These are phyloP conservation scores for Eupeodes luniger DNA, from an alignment of 2,888 invertebrate species.

Conservation along the genomic window DNA sequence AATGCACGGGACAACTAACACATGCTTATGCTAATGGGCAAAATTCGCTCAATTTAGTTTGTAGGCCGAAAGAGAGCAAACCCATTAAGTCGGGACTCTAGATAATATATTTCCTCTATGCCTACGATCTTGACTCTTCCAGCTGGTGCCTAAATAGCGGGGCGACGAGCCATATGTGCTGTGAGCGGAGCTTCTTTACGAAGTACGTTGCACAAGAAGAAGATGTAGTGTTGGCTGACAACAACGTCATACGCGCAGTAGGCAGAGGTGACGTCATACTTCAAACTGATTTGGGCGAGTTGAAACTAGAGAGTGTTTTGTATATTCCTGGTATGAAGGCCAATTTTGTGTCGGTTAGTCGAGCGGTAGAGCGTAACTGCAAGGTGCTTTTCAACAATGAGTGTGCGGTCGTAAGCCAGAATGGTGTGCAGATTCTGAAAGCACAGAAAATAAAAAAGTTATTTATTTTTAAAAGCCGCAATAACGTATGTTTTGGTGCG, in stretches of 20 bases:
- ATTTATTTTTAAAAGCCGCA: conserved; percentile 35
- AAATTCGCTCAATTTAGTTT: too few species aligned
- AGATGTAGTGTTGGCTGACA: conserved; percentile 47
- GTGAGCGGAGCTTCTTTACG: conserved; percentile 9
- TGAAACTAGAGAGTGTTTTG: conserved; percentile 45
- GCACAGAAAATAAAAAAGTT: conserved; percentile 53
- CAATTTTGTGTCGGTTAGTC: conserved; percentile 48
- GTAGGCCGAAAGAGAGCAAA: too few species aligned
- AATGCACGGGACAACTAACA: too few species aligned
- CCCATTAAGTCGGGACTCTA: too few species aligned
- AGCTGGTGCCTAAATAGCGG: conserved; percentile 52
- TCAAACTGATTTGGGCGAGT: conserved; percentile 25
- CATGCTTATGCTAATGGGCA: too few species aligned
- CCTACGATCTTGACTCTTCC: conserved; percentile 17
- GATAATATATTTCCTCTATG: too few species aligned
- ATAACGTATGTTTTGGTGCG: conserved; percentile 33
- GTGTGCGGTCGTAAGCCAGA: conserved; percentile 30
- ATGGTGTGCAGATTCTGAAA: conserved; percentile 39
- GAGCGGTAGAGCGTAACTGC: conserved; percentile 46
- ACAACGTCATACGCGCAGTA: conserved; percentile 40
- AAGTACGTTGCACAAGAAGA: conserved; percentile 27
- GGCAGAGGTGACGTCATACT: conserved; percentile 52
- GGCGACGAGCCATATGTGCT: conserved; percentile 54
- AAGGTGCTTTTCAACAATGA: conserved; percentile 43
- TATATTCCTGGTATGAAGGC: conserved; percentile 49